Conservation (phyloP, 1,140 invertebrate genomes). For the Neodiprion virginianus region DNA sequence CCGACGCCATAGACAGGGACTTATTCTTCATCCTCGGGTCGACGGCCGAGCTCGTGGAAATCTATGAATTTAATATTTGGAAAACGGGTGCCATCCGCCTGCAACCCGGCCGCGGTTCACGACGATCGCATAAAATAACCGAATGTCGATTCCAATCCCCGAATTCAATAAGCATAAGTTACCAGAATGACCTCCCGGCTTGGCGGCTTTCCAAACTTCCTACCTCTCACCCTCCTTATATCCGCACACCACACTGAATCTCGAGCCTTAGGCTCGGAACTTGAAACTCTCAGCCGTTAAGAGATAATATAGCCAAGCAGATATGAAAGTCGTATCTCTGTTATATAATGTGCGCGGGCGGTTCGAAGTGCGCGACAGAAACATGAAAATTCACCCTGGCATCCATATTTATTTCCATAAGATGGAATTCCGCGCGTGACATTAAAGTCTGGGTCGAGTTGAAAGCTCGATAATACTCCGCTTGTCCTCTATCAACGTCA, state of each 20-base stretch:
- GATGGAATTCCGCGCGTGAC: no score
- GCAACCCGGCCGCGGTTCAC: neutral
- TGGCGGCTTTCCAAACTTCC: neutral
- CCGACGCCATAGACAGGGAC: no score
- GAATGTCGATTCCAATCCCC: constrained; percentile 2
- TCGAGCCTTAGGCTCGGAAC: neutral
- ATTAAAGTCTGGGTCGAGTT: no score
- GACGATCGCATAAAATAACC: neutral
- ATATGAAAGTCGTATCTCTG: no score
- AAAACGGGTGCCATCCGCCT: neutral
- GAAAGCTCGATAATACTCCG: no score
- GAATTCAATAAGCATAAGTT: constrained; percentile 7
- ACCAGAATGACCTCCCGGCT: constrained; percentile 2
- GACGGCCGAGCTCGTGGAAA: neutral
- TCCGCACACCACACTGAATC: neutral
- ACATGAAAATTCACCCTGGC: no score
- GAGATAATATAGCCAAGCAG: no score
- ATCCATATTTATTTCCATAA: no score
- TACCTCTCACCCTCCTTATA: neutral
- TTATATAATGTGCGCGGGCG: no score
- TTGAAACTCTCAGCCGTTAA: neutral
- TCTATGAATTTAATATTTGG: neutral
- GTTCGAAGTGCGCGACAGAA: no score
- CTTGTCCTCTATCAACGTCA: no score
- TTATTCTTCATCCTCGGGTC: neutral